Evolutionary conservation across 1,140 invertebrate genomes (phyloP), one percentile per base, ranked within the genome.

Genomic region (Tribolium madens): DNA sequence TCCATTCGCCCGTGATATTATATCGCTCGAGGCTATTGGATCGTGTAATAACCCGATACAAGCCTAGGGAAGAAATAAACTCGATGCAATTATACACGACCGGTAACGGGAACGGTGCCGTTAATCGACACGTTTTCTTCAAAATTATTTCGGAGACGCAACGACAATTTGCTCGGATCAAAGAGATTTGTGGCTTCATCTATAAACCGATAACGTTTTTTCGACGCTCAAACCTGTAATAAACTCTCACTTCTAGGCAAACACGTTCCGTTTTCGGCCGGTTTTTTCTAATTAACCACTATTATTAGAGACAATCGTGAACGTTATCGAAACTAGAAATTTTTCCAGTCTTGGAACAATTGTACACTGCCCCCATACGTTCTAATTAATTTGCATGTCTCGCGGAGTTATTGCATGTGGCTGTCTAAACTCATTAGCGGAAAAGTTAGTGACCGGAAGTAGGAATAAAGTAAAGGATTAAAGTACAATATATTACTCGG

Each of bases 1-100:
- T 73, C 74, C 81, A 79, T 72, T 77, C 81, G 77, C 42, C 78
- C 78, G 78, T 82, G 81, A 82, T 80, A 82, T 81, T 82, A 81
- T 81, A 81, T 78, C 75, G 76, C 78, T 52, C 76, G 53, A 42
- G 73, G 78, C 81, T 80, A 81, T 82, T 82, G 80, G 80, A 78
- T 78, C 76, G 80, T 81, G 78, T 81, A 82, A 82, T 82, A 81
- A 79, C 76, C 79, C 76, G 76, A 78, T 76, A 78, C 53, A 71
- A 50, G 78, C 13, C 47, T 15, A 17, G 52, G 57, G 50, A 33
- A 72, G 47, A 13, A 72, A 72, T 72, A 72, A 71, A 72, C 50
- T 72, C 31, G 17, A 72, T 72, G 50, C 70, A 72, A 72, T 72
- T 72, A 72, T 72, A 33, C 46, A 14, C 21, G 21, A 26, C 21